These are phyloP conservation scores for Drosophila bocki DNA, from an alignment of 1,140 invertebrate species.

Conservation along the genomic window DNA sequence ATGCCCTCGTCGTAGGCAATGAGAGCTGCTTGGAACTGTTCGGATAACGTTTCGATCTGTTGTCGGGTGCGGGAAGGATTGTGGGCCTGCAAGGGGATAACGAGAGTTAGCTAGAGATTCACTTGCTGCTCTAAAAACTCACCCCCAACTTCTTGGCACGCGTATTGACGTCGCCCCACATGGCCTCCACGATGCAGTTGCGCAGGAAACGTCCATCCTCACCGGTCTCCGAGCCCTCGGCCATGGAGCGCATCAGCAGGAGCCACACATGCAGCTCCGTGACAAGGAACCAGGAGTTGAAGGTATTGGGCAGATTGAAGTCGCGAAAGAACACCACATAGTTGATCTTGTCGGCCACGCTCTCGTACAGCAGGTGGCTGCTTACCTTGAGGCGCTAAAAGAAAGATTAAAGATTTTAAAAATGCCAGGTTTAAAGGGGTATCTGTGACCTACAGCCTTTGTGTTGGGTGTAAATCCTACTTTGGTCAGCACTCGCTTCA, in stretches of 20 bases:
- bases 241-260: constrained; percentile 90
- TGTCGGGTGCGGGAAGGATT: constrained; percentile 87
- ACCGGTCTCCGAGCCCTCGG: constrained; percentile 87
- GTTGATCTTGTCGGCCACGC: constrained; percentile 87
- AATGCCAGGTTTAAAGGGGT: no score
- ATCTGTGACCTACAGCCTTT: constrained; percentile 61
- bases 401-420: background rate
- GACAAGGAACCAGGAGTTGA: constrained; percentile 93
- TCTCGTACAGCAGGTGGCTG: constrained; percentile 88
- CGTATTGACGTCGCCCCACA: constrained; percentile 92
- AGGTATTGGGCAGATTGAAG: constrained; percentile 91
- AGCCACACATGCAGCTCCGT: constrained; percentile 95
- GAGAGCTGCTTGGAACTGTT: constrained; percentile 93
- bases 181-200: constrained; percentile 90
- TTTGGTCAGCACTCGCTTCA: constrained; percentile 79
- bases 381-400: constrained; percentile 87
- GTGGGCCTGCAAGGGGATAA: constrained; percentile 84
- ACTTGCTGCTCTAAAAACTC: constrained; percentile 57
- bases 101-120: background rate
- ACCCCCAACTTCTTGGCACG: constrained; percentile 91
- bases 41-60: constrained; percentile 88
- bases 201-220: constrained; percentile 89
- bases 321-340: constrained; percentile 88
- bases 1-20: constrained; percentile 95
- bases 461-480: constrained; percentile 80